A percentile compares a stretch with the other conserved stretches of the same genome.
These are phyloP conservation scores for Drosophila seguyi DNA, from an alignment of 1,140 invertebrate species.

Conservation along the genomic window DNA sequence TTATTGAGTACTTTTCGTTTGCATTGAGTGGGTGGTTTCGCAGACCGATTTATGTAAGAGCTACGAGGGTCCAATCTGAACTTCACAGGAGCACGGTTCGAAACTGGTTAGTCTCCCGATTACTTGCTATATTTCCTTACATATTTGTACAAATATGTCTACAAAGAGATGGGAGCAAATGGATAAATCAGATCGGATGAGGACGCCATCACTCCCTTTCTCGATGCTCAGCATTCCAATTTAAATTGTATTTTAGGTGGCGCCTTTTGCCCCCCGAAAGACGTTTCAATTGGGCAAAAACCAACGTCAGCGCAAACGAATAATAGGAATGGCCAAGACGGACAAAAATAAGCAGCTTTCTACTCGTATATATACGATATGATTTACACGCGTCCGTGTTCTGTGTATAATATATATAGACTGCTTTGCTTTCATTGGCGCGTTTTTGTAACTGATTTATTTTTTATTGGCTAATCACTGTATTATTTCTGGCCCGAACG, in stretches of 20 bases:
- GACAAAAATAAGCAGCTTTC: conserved; percentile 45
- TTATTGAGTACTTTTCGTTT: conserved; percentile 35
- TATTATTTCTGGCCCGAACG: conserved; percentile 21
- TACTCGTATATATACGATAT: conserved; percentile 22
- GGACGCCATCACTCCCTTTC: background rate
- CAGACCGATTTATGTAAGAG: conserved; percentile 23
- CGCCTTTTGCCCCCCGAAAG: conserved; percentile 22
- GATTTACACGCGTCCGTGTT: conserved; percentile 37
- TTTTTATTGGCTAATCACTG: conserved; percentile 43
- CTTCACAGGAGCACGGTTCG: background rate
- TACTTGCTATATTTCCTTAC: background rate
- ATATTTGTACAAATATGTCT: background rate
- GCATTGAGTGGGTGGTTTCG: conserved; percentile 19
- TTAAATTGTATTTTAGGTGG: background rate
- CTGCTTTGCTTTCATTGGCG: conserved; percentile 29
- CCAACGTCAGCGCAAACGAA: conserved; percentile 21
- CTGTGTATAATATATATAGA: conserved; percentile 9
- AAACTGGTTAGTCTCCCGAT: background rate
- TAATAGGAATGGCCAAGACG: conserved; percentile 24
- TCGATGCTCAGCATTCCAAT: no score
- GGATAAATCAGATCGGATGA: background rate
- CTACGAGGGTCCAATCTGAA: background rate
- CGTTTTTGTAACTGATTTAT: conserved; percentile 64
- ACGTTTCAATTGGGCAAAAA: conserved; percentile 39
- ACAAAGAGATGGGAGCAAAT: no score